Conservation (phyloP, 2,888 invertebrate species). For the Gymnosoma rotundatum region DNA sequence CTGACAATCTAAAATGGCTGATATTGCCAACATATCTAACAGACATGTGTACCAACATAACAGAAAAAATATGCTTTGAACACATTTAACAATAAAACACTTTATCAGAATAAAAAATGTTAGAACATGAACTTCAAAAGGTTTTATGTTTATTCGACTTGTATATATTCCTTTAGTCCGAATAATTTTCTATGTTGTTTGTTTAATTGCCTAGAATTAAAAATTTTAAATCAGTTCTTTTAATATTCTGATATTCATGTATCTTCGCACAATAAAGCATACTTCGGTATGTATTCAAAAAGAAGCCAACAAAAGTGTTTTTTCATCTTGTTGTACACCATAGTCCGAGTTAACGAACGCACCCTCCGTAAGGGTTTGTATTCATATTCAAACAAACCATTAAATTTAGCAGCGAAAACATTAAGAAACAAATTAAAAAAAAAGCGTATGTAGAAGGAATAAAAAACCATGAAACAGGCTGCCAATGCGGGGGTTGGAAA, state of each 20-base stretch:
- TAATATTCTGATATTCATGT: conserved; percentile 4
- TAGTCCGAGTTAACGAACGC: conserved; percentile 56
- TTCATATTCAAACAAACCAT: conserved; percentile 2
- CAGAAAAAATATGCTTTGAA: too few species aligned
- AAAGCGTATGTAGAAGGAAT: neutral
- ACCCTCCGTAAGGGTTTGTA: conserved; percentile 50
- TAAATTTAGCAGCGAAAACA: conserved; percentile 23
- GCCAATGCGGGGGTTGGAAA: neutral
- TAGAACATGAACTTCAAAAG: too few species aligned
- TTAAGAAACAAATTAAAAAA: conserved; percentile 33
- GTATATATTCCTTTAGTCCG: too few species aligned
- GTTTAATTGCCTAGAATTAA: neutral
- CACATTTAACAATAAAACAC: too few species aligned
- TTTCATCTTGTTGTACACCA: neutral
- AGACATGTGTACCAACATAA: too few species aligned
- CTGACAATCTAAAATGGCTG: too few species aligned
- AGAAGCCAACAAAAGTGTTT: conserved; percentile 63
- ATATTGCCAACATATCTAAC: too few species aligned
- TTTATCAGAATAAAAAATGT: too few species aligned
- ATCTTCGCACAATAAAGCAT: neutral
- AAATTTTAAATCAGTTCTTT: conserved; percentile 9
- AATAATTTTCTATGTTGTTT: too few species aligned
- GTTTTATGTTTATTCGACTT: too few species aligned
- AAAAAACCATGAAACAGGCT: conserved; percentile 1
- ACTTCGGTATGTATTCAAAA: conserved; percentile 19